These are phyloP conservation scores for Halcyon malimbica DNA, from an alignment of 2,113 vertebrate species.

Conservation along the genomic window DNA sequence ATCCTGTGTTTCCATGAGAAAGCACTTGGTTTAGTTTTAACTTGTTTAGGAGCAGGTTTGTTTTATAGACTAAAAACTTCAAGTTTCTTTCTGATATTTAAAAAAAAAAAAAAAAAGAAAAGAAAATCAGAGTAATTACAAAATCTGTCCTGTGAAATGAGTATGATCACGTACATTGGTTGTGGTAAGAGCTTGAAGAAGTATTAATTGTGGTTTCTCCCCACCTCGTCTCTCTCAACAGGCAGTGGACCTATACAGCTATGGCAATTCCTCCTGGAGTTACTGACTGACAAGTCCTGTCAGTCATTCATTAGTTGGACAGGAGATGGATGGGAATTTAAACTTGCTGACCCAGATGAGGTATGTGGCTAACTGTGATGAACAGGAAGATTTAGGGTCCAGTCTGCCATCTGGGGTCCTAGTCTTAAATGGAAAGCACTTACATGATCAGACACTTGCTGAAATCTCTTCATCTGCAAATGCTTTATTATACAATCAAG, in stretches of 20 bases:
- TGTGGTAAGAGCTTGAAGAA: not conserved
- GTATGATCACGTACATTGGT: not conserved
- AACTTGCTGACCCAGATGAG: slow-evolving; percentile 90
- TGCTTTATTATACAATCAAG: not conserved
- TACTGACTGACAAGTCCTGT: slow-evolving; percentile 88
- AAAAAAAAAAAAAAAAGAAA: not conserved
- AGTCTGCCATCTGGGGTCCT: not conserved
- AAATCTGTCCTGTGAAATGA: not conserved
- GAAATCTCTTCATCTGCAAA: not conserved
- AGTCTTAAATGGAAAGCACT: not conserved
- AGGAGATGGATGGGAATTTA: slow-evolving; percentile 91
- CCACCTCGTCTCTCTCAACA: slow-evolving; percentile 23
- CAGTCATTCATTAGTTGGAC: slow-evolving; percentile 91
- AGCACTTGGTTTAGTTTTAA: not conserved
- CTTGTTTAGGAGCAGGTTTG: not conserved
- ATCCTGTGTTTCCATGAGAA: not conserved
- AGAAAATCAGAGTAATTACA: not conserved
- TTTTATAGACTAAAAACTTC: not conserved
- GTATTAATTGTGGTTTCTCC: not conserved
- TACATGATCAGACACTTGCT: not conserved
- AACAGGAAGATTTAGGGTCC: not conserved
- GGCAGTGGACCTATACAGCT: slow-evolving; percentile 91
- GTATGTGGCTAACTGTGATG: slow-evolving; percentile 57
- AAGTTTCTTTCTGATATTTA: not conserved
- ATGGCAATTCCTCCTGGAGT: slow-evolving; percentile 90